Evolutionary conservation across 2,113 vertebrate genomes (phyloP).

Genomic region (Stercorarius parasiticus): DNA sequence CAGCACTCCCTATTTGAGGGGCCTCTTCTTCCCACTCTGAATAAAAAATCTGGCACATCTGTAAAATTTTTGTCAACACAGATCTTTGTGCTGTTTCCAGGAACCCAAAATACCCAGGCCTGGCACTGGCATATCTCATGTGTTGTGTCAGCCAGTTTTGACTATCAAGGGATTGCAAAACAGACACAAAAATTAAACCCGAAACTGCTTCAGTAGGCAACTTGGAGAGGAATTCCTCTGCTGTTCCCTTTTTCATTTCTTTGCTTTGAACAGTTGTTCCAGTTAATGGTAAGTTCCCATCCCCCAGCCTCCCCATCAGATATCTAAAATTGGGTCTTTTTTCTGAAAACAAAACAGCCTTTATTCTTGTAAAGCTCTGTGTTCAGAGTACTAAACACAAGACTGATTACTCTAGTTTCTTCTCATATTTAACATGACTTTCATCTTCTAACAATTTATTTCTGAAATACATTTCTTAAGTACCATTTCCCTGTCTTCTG

Average conservation of each 20-base stretch:
- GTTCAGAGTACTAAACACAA: conserved; percentile 48
- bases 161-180: conserved; percentile 59
- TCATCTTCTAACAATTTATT: conserved; percentile 47
- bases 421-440: conserved; percentile 55
- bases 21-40: background rate
- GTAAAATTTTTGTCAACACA: conserved; percentile 4
- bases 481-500: background rate
- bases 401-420: conserved; percentile 49
- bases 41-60: background rate
- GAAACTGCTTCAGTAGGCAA: conserved; percentile 48
- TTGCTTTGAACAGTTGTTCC: conserved; percentile 35
- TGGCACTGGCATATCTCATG: conserved; percentile 31
- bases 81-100: conserved; percentile 20
- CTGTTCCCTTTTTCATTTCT: conserved; percentile 47
- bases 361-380: conserved; percentile 58
- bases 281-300: conserved; percentile 38
- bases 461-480: conserved; percentile 36
- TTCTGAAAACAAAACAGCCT: conserved; percentile 55
- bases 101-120: background rate
- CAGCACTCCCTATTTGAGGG: background rate
- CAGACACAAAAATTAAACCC: conserved; percentile 6
- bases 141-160: conserved; percentile 61
- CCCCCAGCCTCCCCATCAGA: background rate
- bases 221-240: background rate
- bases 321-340: conserved; percentile 42